These are phyloP conservation scores for Eremophila alpestris DNA, from an alignment of 2,797 vertebrate species.

Conservation along the genomic window DNA sequence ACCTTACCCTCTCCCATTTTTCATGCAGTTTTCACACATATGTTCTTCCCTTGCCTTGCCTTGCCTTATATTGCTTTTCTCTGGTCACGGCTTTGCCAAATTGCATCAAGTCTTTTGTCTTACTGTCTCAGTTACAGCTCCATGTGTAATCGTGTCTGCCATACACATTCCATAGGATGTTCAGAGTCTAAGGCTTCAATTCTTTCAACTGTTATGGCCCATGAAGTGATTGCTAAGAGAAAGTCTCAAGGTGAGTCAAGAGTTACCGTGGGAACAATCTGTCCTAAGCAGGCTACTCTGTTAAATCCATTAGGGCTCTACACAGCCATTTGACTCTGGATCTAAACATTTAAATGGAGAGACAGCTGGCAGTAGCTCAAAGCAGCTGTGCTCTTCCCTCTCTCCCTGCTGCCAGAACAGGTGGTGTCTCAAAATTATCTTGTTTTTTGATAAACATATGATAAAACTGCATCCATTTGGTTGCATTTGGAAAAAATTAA, in stretches of 20 bases:
- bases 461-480: background rate
- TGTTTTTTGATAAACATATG: conserved; percentile 17
- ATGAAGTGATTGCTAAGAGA: background rate
- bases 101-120: background rate
- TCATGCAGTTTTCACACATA: background rate
- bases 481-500: conserved; percentile 20
- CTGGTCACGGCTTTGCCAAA: background rate
- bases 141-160: background rate
- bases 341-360: background rate
- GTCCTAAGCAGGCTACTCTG: background rate
- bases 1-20: background rate
- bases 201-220: background rate
- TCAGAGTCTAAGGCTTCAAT: background rate
- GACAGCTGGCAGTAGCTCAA: background rate
- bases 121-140: background rate
- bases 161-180: background rate
- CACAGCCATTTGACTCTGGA: background rate
- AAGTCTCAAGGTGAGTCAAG: background rate
- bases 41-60: background rate
- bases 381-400: conserved; percentile 17
- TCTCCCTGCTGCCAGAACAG: conserved; percentile 8
- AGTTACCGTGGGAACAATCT: background rate
- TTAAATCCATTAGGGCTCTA: background rate
- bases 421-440: background rate
- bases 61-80: background rate